Conservation (phyloP, 2,113 vertebrate genomes). For the Alosa alosa region DNA sequence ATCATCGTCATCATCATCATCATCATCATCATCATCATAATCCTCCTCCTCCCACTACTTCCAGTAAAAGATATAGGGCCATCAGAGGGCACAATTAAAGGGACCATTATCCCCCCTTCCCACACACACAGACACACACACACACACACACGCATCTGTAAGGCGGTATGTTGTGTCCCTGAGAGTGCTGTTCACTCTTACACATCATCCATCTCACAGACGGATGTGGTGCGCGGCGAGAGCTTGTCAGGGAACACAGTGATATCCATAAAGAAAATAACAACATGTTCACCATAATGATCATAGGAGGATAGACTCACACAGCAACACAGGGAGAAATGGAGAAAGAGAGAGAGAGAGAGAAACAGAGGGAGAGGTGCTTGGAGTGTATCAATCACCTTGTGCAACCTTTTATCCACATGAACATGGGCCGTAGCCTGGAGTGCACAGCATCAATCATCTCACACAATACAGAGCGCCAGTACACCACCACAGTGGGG, state of each 20-base stretch:
- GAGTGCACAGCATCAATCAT: neutral
- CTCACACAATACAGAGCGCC: neutral
- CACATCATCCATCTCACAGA: slow-evolving; percentile 63
- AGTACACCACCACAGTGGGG: neutral
- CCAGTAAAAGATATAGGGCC: slow-evolving; percentile 35
- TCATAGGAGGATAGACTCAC: slow-evolving; percentile 57
- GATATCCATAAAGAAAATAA: slow-evolving; percentile 64
- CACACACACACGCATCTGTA: slow-evolving; percentile 43
- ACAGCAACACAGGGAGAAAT: slow-evolving; percentile 42
- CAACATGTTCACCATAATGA: slow-evolving; percentile 63
- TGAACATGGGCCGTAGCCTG: neutral
- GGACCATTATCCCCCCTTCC: slow-evolving; percentile 61
- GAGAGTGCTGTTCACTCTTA: slow-evolving; percentile 52
- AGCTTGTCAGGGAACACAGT: slow-evolving; percentile 56
- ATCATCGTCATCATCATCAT: neutral
- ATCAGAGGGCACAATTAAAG: slow-evolving; percentile 62
- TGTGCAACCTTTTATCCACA: slow-evolving; percentile 4
- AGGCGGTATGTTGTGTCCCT: slow-evolving; percentile 48
- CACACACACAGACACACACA: slow-evolving; percentile 14
- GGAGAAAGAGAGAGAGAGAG: neutral
- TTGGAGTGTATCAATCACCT: slow-evolving; percentile 4
- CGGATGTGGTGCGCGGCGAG: slow-evolving; percentile 57
- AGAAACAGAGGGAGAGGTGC: neutral
- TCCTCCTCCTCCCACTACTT: neutral
- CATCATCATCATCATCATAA: neutral